These are phyloP conservation scores for Takifugu flavidus DNA, from an alignment of 2,113 vertebrate genomes.

Conservation along the genomic window DNA sequence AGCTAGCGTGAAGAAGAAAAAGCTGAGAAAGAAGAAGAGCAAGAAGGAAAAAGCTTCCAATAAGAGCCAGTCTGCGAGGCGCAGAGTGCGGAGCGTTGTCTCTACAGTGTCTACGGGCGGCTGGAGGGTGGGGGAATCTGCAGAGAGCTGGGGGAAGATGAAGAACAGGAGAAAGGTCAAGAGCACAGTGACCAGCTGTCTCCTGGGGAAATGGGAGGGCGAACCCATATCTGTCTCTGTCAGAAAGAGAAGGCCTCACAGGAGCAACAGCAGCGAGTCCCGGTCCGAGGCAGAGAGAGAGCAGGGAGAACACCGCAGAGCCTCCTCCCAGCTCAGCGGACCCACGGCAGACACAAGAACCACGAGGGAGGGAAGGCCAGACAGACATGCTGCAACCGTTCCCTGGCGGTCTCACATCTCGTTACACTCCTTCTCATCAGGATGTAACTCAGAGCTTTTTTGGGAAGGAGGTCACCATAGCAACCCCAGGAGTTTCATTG, in stretches of 20 bases:
- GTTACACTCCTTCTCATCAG: conserved; percentile 53
- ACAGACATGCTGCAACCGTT: conserved; percentile 26
- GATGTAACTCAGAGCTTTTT: conserved; percentile 60
- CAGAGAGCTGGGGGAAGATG: conserved; percentile 28
- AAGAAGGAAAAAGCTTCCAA: conserved; percentile 61
- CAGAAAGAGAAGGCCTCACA: conserved; percentile 58
- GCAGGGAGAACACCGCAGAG: conserved; percentile 37
- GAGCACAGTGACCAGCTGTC: conserved; percentile 54
- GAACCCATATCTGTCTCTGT: conserved; percentile 63
- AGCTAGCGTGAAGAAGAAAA: conserved; percentile 48
- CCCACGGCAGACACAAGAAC: conserved; percentile 37
- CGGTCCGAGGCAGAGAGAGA: conserved; percentile 43
- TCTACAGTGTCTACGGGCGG: conserved; percentile 68
- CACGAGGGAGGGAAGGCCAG: conserved; percentile 30
- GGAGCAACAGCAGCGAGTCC: conserved; percentile 42
- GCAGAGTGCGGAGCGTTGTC: conserved; percentile 71
- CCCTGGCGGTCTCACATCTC: conserved; percentile 64
- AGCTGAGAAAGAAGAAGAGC: conserved; percentile 59
- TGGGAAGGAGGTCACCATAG: conserved; percentile 72
- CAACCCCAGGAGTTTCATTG: conserved; percentile 71
- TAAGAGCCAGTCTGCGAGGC: conserved; percentile 59
- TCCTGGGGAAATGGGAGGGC: conserved; percentile 53
- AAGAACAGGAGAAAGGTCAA: conserved; percentile 20
- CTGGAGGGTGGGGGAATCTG: conserved; percentile 32
- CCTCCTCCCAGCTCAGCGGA: conserved; percentile 43